Conservation (phyloP, 2,797 vertebrate species). For the Cuniculus paca region DNA sequence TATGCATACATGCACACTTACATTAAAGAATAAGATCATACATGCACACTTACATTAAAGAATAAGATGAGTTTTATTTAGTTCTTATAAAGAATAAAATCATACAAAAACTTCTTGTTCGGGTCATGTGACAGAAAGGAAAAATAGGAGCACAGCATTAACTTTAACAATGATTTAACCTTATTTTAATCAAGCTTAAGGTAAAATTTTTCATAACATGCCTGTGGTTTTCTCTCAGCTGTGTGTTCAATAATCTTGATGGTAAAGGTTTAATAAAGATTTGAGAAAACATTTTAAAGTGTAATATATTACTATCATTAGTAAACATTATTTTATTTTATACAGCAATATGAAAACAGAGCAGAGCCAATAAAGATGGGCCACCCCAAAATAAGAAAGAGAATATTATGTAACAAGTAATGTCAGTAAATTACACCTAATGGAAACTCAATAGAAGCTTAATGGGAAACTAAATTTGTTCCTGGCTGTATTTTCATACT, state of each 20-base stretch:
- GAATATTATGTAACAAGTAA: conserved; percentile 22
- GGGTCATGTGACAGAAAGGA: not conserved
- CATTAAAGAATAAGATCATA: not conserved
- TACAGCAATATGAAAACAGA: conserved; percentile 32
- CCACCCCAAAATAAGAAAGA: not conserved
- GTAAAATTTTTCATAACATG: not conserved
- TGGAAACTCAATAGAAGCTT: conserved; percentile 32
- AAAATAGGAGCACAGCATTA: not conserved
- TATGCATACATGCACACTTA: not conserved
- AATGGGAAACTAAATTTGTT: conserved; percentile 39
- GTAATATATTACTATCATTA: not conserved
- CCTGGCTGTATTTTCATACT: not conserved
- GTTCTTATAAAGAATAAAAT: not conserved
- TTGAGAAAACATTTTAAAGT: not conserved
- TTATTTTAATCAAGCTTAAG: conserved; percentile 30
- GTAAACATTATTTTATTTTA: conserved; percentile 4
- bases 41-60: not conserved
- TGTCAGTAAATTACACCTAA: conserved; percentile 46
- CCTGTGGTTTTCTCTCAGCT: not conserved
- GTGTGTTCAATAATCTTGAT: not conserved
- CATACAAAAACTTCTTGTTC: not conserved
- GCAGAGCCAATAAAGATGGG: not conserved
- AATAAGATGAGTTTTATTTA: not conserved
- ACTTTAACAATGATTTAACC: not conserved
- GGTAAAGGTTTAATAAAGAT: not conserved